Percentiles rank a stretch among this genome's conserved stretches.
These are phyloP conservation scores for Danio albolineatus DNA, from an alignment of 2,797 vertebrate species.

Conservation along the genomic window DNA sequence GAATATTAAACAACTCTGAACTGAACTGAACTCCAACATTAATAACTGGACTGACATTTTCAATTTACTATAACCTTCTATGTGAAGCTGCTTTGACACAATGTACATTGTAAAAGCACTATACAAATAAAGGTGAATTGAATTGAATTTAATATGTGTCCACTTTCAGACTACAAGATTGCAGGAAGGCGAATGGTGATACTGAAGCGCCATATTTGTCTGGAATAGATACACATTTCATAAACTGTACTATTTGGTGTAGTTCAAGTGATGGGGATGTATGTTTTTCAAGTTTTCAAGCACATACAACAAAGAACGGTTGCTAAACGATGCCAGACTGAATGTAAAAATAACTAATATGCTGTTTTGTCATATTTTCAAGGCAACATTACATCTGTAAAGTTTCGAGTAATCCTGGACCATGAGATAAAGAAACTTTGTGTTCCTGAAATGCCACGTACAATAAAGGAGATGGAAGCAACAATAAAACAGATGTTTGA, in stretches of 20 bases:
- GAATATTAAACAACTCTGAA: too few species aligned
- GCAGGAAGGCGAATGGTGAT: conserved; percentile 25
- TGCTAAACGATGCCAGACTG: conserved; percentile 26
- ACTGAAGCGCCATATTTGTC: conserved; percentile 15
- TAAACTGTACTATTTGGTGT: too few species aligned
- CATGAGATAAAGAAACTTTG: conserved; percentile 51
- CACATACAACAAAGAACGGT: not conserved
- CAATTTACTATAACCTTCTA: too few species aligned
- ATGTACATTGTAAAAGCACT: too few species aligned
- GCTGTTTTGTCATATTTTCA: conserved; percentile 36
- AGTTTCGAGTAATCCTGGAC: conserved; percentile 41
- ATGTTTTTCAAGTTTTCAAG: too few species aligned
- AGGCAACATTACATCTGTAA: conserved; percentile 24
- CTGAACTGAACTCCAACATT: too few species aligned
- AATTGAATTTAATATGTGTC: too few species aligned
- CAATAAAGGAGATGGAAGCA: conserved; percentile 19
- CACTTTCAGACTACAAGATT: conserved; percentile 26
- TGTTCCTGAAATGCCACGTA: conserved; percentile 30
- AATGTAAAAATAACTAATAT: conserved; percentile 24
- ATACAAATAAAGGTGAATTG: too few species aligned
- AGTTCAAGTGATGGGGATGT: too few species aligned
- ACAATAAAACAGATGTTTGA: too few species aligned
- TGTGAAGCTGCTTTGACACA: too few species aligned
- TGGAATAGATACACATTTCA: conserved; percentile 6
- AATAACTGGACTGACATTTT: too few species aligned